Evolutionary conservation across 2,888 invertebrate species (phyloP), one percentile per base, ranked within the genome.

Genomic region (Chymomyza amoena): DNA sequence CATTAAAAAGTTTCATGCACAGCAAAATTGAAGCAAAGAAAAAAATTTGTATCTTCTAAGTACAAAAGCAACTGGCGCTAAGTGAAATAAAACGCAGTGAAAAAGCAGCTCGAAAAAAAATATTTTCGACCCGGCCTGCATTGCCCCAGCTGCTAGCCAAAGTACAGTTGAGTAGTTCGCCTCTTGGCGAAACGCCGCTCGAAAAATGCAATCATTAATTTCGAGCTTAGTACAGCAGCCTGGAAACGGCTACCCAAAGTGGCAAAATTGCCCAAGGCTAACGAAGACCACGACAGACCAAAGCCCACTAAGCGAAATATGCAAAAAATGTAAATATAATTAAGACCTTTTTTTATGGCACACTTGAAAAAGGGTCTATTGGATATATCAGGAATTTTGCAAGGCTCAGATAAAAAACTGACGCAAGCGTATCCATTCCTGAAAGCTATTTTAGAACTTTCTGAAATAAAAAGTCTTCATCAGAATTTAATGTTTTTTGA

Each of bases 151-250:
- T 45, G 13, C 39, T 10, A 4, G 1, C 4, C 7, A 9, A 9
- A 68, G 56, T 18, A 39, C 52, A 45, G 39, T 13, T 7, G 13
- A 45, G 39, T 13, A 45, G 39, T 45, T 45, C 63, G 52, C 72
- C 77, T 74, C 70, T 75, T 67, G 68, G 68, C 70, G 68, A 73
- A 69, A 64, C 74, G 65, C 64, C 74, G 65, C 75, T 78, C 68
- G 71, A 78, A 80, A 45, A 83, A 76, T 85, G 87, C 87, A 85
- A 72, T 81, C 84, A 85, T 85, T 85, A 87, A 85, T 87, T 85
- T 84, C 52, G 51, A 78, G 83, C 87, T 87, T 87, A 81, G 67
- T 69, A 67, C 66, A 63, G 64, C 54, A 50, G 36, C n/a, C 52
- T 36, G 45, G 45, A 39, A 28, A 64, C 16, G 16, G 54, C 56